Conservation (phyloP, 2,888 invertebrate species). For the Mimachlamys varia region DNA sequence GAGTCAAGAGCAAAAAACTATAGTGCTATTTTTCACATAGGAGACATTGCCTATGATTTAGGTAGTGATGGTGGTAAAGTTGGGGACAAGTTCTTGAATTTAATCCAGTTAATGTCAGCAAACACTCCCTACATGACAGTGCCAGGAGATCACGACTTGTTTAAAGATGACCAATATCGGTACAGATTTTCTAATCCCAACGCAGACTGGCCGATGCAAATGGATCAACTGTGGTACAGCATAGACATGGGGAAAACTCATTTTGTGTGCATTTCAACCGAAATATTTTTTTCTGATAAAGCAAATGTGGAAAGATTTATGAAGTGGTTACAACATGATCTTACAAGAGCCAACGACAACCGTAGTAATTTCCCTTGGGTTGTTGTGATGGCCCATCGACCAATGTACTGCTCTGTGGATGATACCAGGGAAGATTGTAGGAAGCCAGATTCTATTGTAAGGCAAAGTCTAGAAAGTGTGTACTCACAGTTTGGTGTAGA, state of each 20-base stretch:
- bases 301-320: slow-evolving; percentile 84
- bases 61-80: slow-evolving; percentile 70
- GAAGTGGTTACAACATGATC: slow-evolving; percentile 71
- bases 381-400: slow-evolving; percentile 78
- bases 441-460: slow-evolving; percentile 59
- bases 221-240: slow-evolving; percentile 79
- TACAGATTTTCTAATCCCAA: slow-evolving; percentile 75
- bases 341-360: slow-evolving; percentile 69
- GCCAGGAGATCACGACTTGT: slow-evolving; percentile 74
- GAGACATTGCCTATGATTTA: slow-evolving; percentile 78
- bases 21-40: slow-evolving; percentile 74
- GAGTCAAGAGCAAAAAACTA: slow-evolving; percentile 65
- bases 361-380: slow-evolving; percentile 77
- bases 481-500: slow-evolving; percentile 75
- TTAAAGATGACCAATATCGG: slow-evolving; percentile 67
- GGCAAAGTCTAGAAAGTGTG: slow-evolving; percentile 70
- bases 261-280: slow-evolving; percentile 72
- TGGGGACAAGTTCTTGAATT: slow-evolving; percentile 75
- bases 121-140: slow-evolving; percentile 77
- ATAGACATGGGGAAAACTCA: slow-evolving; percentile 76
- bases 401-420: slow-evolving; percentile 80
- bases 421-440: slow-evolving; percentile 69
- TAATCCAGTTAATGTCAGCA: slow-evolving; percentile 74
- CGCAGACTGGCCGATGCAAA: slow-evolving; percentile 74
- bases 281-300: slow-evolving; percentile 82